Base-by-base conservation (phyloP, 2,888 invertebrate genomes). In the Pristionchus japonicus region DNA sequence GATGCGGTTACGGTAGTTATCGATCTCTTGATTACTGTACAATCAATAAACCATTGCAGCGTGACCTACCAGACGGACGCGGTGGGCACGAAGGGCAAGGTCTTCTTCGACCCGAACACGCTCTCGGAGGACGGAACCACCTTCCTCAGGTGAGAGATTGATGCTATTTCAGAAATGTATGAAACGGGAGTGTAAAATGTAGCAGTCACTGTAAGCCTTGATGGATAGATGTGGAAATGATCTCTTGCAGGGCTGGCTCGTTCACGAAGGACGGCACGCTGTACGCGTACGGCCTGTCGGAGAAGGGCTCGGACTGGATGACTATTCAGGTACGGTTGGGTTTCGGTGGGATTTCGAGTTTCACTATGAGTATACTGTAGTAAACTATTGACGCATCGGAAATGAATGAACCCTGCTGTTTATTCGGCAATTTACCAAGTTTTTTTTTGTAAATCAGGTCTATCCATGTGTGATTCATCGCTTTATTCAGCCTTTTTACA, bases 291-390 rank as follows among this genome's bases (percentile, higher is more conserved):
- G 97, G 97, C 0, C 95, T 99, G 1, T 98, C 98, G 91, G 96
- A 96, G 89, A 97, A 97, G 95, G 99, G 99, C 0, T 98, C 98
- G 1, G 99, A 99, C 95, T 99, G 99, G 99, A 96, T 97, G 91
- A 97, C 97, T 85, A 97, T 99, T 93, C 95, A 95, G 93, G 95
- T 95, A 40, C 43, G 20, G 61, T 61, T n/a, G 4, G 80, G 43
- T 11, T 43, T 15, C 27, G 23, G 27, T 27, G 43, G 43, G 57
- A 57, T 57, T 23, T 57, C 57, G 57, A 23, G 6, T 20, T 20
- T 57, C 23, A n/a, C n/a, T n/a, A n/a, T n/a, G n/a, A n/a, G n/a
- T n/a, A n/a, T n/a, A n/a, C n/a, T n/a, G n/a, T n/a, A n/a, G n/a
- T n/a, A n/a, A n/a, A n/a, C n/a, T n/a, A n/a, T n/a, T n/a, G n/a